Evolutionary conservation across 2,888 invertebrate species (phyloP).

Genomic region (Melieria picta): DNA sequence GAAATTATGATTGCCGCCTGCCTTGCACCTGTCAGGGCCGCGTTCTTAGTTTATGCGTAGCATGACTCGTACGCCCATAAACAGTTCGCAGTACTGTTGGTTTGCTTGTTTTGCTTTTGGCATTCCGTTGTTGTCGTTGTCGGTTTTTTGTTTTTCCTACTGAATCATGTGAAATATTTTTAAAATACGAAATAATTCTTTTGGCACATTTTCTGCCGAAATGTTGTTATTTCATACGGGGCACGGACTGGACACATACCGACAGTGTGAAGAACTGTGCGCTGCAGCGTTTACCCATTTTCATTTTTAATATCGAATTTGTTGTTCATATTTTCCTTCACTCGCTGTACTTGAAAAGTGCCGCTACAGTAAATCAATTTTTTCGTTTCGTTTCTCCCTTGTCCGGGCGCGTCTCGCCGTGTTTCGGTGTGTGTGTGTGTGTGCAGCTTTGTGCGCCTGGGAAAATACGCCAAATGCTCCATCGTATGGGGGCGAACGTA

Average conservation of each 20-base stretch:
- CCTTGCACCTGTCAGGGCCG: neutral
- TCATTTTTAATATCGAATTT: no score
- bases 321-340: no score
- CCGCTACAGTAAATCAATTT: constrained; percentile 20
- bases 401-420: neutral
- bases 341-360: neutral
- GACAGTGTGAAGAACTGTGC: no score
- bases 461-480: constrained; percentile 20
- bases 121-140: neutral
- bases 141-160: constrained; percentile 16
- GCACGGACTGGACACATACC: no score
- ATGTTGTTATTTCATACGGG: no score
- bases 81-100: constrained; percentile 5
- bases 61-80: neutral
- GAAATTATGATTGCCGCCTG: neutral
- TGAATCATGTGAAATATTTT: constrained; percentile 26
- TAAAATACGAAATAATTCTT: neutral
- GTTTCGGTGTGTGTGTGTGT: neutral
- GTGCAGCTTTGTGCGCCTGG: constrained; percentile 3
- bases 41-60: constrained; percentile 4
- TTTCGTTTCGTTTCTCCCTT: constrained; percentile 10
- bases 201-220: no score
- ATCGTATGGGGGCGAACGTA: neutral
- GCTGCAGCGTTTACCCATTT: no score
- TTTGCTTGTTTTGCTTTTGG: constrained; percentile 11